Percentiles rank a stretch among this genome's conserved stretches.
phyloP scores from a whole-genome alignment of 2,797 vertebrate genomes.

The Botia kubotai region DNA sequence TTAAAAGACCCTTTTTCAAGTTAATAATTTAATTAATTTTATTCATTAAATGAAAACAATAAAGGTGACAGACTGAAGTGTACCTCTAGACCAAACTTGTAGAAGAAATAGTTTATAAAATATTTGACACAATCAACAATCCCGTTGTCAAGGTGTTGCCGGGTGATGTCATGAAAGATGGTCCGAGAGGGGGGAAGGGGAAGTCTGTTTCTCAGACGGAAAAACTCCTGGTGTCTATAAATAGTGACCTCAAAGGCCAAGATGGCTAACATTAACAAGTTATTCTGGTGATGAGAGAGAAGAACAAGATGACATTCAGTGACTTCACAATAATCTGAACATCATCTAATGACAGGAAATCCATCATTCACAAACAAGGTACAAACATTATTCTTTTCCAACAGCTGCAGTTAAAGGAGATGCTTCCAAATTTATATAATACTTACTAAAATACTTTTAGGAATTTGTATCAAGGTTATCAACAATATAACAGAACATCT shows the following conservation, averaged over 20 bases:
- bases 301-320: neutral
- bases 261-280: conserved; percentile 92
- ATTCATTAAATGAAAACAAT: neutral
- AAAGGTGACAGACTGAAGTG: neutral
- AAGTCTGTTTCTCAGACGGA: conserved; percentile 91
- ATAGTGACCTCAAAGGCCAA: conserved; percentile 95
- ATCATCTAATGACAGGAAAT: neutral
- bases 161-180: conserved; percentile 94
- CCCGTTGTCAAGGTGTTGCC: conserved; percentile 92
- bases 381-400: too few species aligned
- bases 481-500: too few species aligned
- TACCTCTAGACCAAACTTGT: conserved; percentile 98
- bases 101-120: conserved; percentile 98
- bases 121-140: conserved; percentile 92
- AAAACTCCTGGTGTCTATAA: conserved; percentile 94
- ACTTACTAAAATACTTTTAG: too few species aligned
- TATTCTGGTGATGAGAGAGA: conserved; percentile 79
- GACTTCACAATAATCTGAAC: neutral
- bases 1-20: too few species aligned
- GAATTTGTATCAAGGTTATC: neutral
- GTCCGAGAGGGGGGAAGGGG: conserved; percentile 87
- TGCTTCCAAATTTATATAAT: too few species aligned
- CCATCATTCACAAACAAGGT: too few species aligned
- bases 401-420: too few species aligned
- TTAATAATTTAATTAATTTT: too few species aligned